Evolutionary conservation across 2,797 vertebrate genomes (phyloP), one percentile per base, ranked within the genome.

Genomic region (Tragopan temminckii): DNA sequence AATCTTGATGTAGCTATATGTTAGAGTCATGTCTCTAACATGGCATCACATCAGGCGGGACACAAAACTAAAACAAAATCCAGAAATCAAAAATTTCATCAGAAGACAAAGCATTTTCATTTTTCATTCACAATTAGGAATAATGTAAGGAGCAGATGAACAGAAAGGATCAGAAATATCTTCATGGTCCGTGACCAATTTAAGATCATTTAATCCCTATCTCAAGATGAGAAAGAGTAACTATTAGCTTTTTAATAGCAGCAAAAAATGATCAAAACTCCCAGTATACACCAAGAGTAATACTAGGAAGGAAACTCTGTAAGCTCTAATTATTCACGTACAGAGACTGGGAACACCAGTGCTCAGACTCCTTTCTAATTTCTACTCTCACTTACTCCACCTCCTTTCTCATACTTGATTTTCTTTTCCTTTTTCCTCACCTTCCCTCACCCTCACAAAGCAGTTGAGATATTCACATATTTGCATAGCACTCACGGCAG

Each of bases 41-140:
- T 48, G 13, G 68, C 7, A 70, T 40, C 38, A 71, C 24, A 63
- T 40, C 33, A 95, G 72, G 40, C 13, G 63, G 11, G 27, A 14
- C 27, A 88, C 15, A 93, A 74, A 89, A n/a, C 24, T 78, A 66
- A 64, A 94, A 40, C 23, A 80, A 88, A 85, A 14, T 80, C 31
- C 64, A 75, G 64, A 91, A 77, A 68, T 6, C n/a, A 8, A 78
- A 46, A 5, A 85, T 68, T 50, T 80, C 21, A 70, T 68, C 27
- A 76, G 43, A 88, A 87, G 4, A 74, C 18, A 74, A 92, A 68
- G 12, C 4, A 50, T n/a, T 11, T 89, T 85, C 74, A 68, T 77
- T 80, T 80, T 80, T 63, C 24, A 77, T 1, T 3, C 29, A 53
- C 8, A 48, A 15, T 72, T 71, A 29, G 71, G 66, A 82, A 31